phyloP scores from a whole-genome alignment of 2,113 vertebrate species.

The Anser brachyrhynchus region DNA sequence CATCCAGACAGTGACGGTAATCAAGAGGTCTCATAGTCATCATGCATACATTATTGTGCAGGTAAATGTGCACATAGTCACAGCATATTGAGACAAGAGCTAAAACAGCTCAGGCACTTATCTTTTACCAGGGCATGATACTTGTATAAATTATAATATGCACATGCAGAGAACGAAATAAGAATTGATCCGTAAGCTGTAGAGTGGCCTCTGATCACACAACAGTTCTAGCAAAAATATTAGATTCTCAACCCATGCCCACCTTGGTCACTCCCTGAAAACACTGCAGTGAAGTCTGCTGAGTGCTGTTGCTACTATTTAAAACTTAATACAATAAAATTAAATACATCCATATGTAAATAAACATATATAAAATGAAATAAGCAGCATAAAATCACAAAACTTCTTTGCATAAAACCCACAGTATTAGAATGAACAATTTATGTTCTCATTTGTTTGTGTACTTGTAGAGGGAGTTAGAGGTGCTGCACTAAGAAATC shows the following conservation, averaged over 20 bases:
- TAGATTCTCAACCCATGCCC: accelerated
- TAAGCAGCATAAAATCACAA: neutral
- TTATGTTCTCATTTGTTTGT: neutral
- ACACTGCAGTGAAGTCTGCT: neutral
- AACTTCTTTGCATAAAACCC: neutral
- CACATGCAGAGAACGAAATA: neutral
- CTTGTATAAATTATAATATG: neutral
- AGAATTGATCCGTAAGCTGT: neutral
- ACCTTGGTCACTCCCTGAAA: neutral
- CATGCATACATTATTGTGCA: neutral
- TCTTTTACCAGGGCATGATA: neutral
- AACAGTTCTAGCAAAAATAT: neutral
- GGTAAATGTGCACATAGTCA: neutral
- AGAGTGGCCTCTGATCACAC: neutral
- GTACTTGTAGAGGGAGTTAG: neutral
- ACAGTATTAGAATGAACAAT: neutral
- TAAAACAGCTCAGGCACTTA: neutral
- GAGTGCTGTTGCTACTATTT: neutral
- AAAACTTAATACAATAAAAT: neutral
- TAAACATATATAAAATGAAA: neutral
- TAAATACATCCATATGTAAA: neutral
- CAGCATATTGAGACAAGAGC: neutral
- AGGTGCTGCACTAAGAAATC: neutral
- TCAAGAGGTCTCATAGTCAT: neutral
- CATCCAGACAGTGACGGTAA: neutral